Conservation (phyloP, 1,140 invertebrate genomes). For the Elymnias hypermnestra region DNA sequence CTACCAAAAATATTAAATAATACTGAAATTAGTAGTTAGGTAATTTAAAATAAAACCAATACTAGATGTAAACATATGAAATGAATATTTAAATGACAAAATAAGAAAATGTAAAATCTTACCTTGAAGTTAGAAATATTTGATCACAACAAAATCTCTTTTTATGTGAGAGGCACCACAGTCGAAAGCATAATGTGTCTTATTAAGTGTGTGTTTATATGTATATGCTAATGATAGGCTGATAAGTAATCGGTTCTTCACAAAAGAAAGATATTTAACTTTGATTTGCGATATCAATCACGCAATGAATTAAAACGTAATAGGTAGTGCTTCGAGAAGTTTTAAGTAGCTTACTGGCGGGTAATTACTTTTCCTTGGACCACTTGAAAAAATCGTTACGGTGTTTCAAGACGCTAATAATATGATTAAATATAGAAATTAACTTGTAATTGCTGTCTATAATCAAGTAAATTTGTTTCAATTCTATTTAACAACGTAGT, state of each 20-base stretch:
- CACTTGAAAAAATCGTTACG: slow-evolving; percentile 2
- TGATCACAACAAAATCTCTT: neutral
- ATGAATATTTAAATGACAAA: too few species aligned
- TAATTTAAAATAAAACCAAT: too few species aligned
- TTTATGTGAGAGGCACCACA: slow-evolving; percentile 4
- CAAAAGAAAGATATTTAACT: slow-evolving; percentile 15
- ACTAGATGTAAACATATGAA: too few species aligned
- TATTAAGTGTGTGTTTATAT: slow-evolving; percentile 13
- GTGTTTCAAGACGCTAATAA: neutral
- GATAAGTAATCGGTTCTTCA: slow-evolving; percentile 22
- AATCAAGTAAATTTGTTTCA: too few species aligned
- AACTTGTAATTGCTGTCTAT: too few species aligned
- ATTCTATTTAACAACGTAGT: too few species aligned
- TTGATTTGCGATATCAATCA: slow-evolving; percentile 6
- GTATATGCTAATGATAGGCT: slow-evolving; percentile 13
- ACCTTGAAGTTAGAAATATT: neutral
- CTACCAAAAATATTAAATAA: too few species aligned
- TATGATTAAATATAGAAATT: neutral
- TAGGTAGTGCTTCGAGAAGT: neutral
- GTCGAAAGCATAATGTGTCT: slow-evolving; percentile 7
- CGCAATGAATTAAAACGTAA: neutral
- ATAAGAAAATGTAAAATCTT: neutral
- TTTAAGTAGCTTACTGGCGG: neutral
- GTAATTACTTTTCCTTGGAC: slow-evolving; percentile 7
- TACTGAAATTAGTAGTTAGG: too few species aligned